Evolutionary conservation across 2,888 invertebrate genomes (phyloP).

Genomic region (Noctua janthe): DNA sequence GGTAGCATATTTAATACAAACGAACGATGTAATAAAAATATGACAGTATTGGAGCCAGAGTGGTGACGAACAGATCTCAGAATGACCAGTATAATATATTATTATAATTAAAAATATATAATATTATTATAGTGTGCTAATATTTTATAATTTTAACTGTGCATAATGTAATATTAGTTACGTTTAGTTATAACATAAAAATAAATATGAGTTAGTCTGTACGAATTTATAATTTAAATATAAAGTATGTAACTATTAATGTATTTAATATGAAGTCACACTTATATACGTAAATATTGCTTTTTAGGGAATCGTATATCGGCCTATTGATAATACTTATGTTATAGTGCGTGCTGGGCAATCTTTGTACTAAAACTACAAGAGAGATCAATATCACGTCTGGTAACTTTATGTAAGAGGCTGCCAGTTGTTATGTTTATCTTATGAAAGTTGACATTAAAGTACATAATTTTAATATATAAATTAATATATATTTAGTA

Average conservation of each 20-base stretch:
- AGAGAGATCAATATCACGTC: constrained; percentile 28
- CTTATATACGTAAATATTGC: constrained; percentile 86
- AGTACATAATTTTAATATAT: constrained; percentile 50
- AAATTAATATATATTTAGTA: constrained; percentile 49
- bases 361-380: constrained; percentile 53
- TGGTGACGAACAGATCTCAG: constrained; percentile 87
- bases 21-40: constrained; percentile 67
- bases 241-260: constrained; percentile 73
- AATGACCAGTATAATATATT: constrained; percentile 87
- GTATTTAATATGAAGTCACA: constrained; percentile 78
- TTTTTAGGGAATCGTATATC: constrained; percentile 76
- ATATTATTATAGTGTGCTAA: constrained; percentile 77
- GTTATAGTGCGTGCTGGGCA: constrained; percentile 43
- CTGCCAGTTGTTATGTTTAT: constrained; percentile 48
- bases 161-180: constrained; percentile 77
- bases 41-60: constrained; percentile 83
- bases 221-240: constrained; percentile 86
- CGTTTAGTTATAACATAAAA: constrained; percentile 75
- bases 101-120: constrained; percentile 71
- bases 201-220: constrained; percentile 82
- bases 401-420: constrained; percentile 19
- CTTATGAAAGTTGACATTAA: constrained; percentile 51
- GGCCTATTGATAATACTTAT: constrained; percentile 75
- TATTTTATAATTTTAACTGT: constrained; percentile 80
- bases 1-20: constrained; percentile 70